A percentile compares a stretch with the other conserved stretches of the same genome.
Evolutionary conservation across 1,140 invertebrate species (phyloP).

Genomic region (Drosophila lacertosa): DNA sequence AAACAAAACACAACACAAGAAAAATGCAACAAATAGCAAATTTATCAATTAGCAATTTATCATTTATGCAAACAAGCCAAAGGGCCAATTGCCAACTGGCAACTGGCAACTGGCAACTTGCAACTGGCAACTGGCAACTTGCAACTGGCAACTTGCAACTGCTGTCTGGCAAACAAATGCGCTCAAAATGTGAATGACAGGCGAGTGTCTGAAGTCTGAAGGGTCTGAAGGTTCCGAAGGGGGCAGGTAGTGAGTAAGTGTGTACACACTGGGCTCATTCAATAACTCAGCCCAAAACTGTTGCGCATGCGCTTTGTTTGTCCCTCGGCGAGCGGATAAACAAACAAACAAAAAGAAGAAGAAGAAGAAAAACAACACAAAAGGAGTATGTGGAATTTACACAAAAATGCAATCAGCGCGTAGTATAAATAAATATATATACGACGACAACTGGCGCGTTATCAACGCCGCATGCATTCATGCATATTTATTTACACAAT

Average conservation of each 20-base stretch:
- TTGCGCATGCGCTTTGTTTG: constrained; percentile 52
- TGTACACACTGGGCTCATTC: constrained; percentile 12
- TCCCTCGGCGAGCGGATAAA: constrained; percentile 30
- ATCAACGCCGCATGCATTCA: too few species aligned
- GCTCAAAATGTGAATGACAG: constrained; percentile 25
- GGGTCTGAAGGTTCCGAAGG: too few species aligned
- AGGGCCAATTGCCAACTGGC: constrained; percentile 16
- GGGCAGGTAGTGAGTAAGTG: too few species aligned
- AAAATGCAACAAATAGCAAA: constrained; percentile 32
- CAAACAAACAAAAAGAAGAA: too few species aligned
- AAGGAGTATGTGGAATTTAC: too few species aligned
- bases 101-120: background rate
- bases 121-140: background rate
- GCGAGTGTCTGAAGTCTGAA: too few species aligned
- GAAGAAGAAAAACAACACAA: too few species aligned
- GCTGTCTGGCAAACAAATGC: constrained; percentile 31
- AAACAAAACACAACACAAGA: constrained; percentile 35
- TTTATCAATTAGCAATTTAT: constrained; percentile 68
- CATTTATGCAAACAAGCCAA: constrained; percentile 58
- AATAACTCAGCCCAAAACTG: constrained; percentile 43
- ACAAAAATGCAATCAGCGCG: constrained; percentile 70
- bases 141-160: background rate
- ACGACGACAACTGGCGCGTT: constrained; percentile 50
- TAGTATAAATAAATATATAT: constrained; percentile 57
- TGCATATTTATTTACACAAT: constrained; percentile 63